Percentiles rank a stretch among this genome's conserved stretches.
Conservation (phyloP, 1,140 invertebrate species). For the Nixonia krombeini region DNA sequence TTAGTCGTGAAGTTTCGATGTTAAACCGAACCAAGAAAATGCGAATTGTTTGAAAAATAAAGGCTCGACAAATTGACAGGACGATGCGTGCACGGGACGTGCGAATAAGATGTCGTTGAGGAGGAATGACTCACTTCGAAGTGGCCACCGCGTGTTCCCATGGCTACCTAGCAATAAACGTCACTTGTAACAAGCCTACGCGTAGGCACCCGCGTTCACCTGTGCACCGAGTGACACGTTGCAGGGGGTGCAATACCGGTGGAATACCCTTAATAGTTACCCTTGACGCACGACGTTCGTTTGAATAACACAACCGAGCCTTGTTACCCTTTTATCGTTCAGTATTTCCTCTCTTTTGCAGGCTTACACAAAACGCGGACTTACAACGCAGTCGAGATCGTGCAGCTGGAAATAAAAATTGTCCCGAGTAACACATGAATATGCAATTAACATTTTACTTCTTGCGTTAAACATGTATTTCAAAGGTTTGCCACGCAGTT, state of each 20-base stretch:
- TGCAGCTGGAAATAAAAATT: background rate
- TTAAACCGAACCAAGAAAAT: too few species aligned
- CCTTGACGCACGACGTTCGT: conserved; percentile 12
- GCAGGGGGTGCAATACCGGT: conserved; percentile 26
- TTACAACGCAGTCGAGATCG: background rate
- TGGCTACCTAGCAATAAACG: conserved; percentile 43
- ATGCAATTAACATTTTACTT: too few species aligned
- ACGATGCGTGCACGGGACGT: conserved; percentile 10
- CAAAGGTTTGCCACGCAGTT: too few species aligned
- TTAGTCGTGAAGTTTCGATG: too few species aligned
- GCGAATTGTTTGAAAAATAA: background rate
- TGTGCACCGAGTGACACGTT: conserved; percentile 18
- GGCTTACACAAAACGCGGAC: too few species aligned
- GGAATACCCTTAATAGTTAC: conserved; percentile 22
- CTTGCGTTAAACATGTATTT: too few species aligned
- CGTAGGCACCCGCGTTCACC: conserved; percentile 37
- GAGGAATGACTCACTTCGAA: conserved; percentile 36
- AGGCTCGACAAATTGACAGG: conserved; percentile 10
- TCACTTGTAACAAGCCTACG: conserved; percentile 42
- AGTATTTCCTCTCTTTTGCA: background rate
- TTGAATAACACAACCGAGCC: conserved; percentile 5
- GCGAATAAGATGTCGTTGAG: conserved; percentile 30
- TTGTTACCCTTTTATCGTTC: too few species aligned
- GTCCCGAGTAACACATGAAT: too few species aligned
- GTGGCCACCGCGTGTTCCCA: conserved; percentile 28